These are phyloP conservation scores for Apteryx mantelli DNA, from an alignment of 2,113 vertebrate species.

Conservation along the genomic window DNA sequence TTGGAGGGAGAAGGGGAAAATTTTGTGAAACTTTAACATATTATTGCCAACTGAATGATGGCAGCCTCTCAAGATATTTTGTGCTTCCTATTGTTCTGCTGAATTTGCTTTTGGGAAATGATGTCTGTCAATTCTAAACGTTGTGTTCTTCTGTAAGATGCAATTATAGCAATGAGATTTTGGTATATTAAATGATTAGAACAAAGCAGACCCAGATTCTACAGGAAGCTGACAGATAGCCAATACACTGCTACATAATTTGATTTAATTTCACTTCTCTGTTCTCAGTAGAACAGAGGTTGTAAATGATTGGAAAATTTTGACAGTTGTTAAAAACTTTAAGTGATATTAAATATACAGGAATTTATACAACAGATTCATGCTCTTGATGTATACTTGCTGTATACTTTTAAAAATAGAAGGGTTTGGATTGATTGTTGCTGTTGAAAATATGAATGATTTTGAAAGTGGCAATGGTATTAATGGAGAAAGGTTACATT, in stretches of 20 bases:
- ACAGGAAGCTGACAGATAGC: background rate
- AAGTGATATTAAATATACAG: background rate
- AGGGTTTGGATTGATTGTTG: background rate
- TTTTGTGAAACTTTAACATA: background rate
- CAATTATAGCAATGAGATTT: background rate
- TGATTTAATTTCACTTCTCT: background rate
- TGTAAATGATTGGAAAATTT: background rate
- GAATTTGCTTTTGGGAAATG: background rate
- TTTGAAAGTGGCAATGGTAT: background rate
- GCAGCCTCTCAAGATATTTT: background rate
- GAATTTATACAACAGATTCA: background rate
- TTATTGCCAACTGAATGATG: background rate
- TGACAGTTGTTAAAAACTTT: background rate
- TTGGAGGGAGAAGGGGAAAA: background rate
- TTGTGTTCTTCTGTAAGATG: background rate
- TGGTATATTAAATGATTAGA: background rate
- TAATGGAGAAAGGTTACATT: background rate
- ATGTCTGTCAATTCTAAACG: background rate
- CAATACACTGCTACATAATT: background rate
- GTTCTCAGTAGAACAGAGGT: background rate
- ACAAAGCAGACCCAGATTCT: background rate
- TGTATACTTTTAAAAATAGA: background rate
- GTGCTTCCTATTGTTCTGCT: background rate
- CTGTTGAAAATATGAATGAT: background rate
- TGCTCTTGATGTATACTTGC: background rate